Evolutionary conservation across 2,797 vertebrate genomes (phyloP), one percentile per base, ranked within the genome.

Genomic region (Hapalemur alaotrensis): DNA sequence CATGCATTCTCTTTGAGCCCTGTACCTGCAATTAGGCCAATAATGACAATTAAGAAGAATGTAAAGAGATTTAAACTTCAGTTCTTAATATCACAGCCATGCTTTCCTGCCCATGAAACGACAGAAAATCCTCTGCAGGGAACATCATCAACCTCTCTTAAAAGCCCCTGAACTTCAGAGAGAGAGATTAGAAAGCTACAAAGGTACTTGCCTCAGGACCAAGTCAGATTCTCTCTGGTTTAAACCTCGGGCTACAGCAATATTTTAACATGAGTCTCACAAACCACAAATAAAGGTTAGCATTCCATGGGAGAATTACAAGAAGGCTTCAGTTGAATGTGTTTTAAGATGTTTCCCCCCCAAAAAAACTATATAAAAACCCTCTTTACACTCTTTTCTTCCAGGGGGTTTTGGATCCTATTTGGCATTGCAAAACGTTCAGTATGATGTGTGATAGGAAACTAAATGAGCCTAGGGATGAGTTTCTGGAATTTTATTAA

Each of bases 171-270:
- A 95, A 95, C 73, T 46, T 98, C 97, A 98, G 89, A 98, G 82
- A 97, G 72, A 98, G 90, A 98, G 95, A 98, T 98, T 98, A 98
- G 97, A 98, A 98, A 97, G 84, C 95, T 98, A 97, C 97, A 98
- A 97, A 98, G 95, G 94, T 97, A 97, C 63, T 95, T 96, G 97
- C 97, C 96, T 96, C 92, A 96, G 97, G 96, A 96, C 91, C 95
- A 97, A 97, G 97, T 98, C 96, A 97, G 95, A 96, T 97, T 97
- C 96, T 98, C 97, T 97, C 96, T 97, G 97, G 94, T 98, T 98
- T 96, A 93, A 98, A 98, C 98, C 97, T 95, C 79, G 38, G 97
- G 97, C 98, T 98, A 65, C 46, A 93, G 95, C 94, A 81, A 91
- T 80, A 84, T 97, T 98, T 98, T 98, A 92, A 96, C 94, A 97